Evolutionary conservation across 2,113 vertebrate genomes (phyloP).

Genomic region (Anser cygnoides): DNA sequence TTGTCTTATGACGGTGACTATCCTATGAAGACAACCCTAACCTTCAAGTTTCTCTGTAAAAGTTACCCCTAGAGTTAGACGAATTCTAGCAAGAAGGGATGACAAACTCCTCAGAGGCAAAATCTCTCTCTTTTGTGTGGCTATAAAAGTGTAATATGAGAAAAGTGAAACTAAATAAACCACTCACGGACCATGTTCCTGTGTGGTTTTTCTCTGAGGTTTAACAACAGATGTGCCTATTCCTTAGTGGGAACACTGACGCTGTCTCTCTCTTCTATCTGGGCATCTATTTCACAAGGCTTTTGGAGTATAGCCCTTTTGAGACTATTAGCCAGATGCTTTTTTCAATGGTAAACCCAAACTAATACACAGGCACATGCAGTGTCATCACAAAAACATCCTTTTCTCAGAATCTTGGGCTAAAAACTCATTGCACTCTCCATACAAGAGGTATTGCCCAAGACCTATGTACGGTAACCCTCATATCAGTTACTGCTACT

Average conservation of each 20-base stretch:
- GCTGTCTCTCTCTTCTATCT: background rate
- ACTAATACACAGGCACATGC: background rate
- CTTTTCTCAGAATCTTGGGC: background rate
- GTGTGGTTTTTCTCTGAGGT: background rate
- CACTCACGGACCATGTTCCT: background rate
- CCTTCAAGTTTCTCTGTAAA: background rate
- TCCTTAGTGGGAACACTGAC: background rate
- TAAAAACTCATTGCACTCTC: background rate
- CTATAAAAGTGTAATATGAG: background rate
- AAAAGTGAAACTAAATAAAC: background rate
- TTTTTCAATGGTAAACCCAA: background rate
- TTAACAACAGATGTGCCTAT: background rate
- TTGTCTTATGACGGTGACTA: background rate
- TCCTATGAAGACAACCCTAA: background rate
- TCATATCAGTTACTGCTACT: background rate
- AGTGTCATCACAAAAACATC: accelerated
- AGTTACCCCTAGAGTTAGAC: background rate
- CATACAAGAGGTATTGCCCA: background rate
- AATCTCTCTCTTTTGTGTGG: background rate
- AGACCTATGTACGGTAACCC: background rate
- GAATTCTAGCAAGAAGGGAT: background rate
- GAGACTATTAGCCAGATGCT: background rate
- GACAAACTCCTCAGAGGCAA: background rate
- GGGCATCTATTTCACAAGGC: background rate
- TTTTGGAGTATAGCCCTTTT: background rate